phyloP scores from a whole-genome alignment of 2,113 vertebrate genomes.

The Elanoides forficatus region DNA sequence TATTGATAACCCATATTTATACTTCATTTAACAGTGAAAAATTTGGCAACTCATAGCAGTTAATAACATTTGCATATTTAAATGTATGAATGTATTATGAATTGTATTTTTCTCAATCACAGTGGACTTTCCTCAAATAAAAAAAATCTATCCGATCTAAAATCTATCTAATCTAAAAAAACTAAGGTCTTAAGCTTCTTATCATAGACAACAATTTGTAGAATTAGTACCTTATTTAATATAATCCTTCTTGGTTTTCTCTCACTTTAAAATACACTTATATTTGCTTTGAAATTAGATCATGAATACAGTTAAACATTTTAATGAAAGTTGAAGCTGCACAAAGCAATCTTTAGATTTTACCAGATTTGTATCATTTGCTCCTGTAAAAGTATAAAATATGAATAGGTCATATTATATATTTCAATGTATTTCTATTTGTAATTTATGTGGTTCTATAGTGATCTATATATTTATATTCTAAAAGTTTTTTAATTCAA shows the following conservation, averaged over 20 bases:
- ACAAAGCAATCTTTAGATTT: background rate
- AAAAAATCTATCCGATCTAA: background rate
- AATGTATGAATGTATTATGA: background rate
- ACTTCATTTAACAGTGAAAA: background rate
- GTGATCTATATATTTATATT: background rate
- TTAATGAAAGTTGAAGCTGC: background rate
- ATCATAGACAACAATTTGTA: background rate
- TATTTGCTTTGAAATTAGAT: background rate
- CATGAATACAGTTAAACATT: background rate
- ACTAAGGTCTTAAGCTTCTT: background rate
- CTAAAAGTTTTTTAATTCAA: background rate
- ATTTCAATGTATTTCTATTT: background rate
- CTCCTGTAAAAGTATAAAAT: background rate
- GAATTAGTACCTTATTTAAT: background rate
- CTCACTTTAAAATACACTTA: background rate
- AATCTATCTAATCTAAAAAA: too few species aligned
- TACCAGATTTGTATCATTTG: background rate
- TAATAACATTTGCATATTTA: background rate
- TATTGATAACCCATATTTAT: background rate
- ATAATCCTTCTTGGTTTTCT: background rate
- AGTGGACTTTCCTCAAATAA: background rate
- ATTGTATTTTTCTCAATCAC: background rate
- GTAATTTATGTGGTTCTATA: background rate
- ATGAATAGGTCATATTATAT: background rate
- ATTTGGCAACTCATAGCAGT: background rate